phyloP scores from a whole-genome alignment of 2,888 invertebrate species.

The Drosophila anceps region DNA sequence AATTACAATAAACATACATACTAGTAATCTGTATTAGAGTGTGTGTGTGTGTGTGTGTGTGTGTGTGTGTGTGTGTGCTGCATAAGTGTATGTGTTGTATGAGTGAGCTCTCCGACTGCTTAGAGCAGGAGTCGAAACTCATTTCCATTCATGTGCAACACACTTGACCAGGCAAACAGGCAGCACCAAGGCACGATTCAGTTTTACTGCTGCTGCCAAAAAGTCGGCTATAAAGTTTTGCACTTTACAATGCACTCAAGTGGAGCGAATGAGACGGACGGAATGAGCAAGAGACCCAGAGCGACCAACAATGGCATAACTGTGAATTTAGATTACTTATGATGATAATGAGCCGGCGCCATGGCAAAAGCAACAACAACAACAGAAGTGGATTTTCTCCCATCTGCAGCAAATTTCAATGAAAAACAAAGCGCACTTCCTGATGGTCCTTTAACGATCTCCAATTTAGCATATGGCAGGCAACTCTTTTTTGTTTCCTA shows the following conservation, averaged over 20 bases:
- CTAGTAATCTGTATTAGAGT: not conserved
- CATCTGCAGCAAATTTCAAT: slow-evolving; percentile 30
- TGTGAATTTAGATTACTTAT: slow-evolving; percentile 77
- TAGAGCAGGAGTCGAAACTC: slow-evolving; percentile 28
- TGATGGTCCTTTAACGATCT: slow-evolving; percentile 66
- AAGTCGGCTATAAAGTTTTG: slow-evolving; percentile 61
- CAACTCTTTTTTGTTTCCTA: slow-evolving; percentile 5
- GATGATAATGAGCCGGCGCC: slow-evolving; percentile 62
- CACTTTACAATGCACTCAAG: slow-evolving; percentile 64
- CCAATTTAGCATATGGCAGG: slow-evolving; percentile 47
- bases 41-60: slow-evolving; percentile 3
- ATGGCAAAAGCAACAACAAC: slow-evolving; percentile 42
- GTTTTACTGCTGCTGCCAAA: slow-evolving; percentile 53
- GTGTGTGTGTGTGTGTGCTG: slow-evolving; percentile 1
- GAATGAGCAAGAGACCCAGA: not conserved
- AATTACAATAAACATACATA: slow-evolving; percentile 49
- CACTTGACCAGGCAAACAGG: slow-evolving; percentile 30
- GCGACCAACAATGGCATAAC: slow-evolving; percentile 57
- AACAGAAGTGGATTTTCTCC: not conserved
- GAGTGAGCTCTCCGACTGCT: not conserved
- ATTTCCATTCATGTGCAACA: slow-evolving; percentile 49
- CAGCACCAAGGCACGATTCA: slow-evolving; percentile 29
- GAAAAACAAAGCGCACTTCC: slow-evolving; percentile 63
- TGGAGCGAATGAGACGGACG: not conserved
- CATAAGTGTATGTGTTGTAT: too few relatives aligned